phyloP scores from a whole-genome alignment of 2,888 invertebrate species.

The Heliconius ethilla region DNA sequence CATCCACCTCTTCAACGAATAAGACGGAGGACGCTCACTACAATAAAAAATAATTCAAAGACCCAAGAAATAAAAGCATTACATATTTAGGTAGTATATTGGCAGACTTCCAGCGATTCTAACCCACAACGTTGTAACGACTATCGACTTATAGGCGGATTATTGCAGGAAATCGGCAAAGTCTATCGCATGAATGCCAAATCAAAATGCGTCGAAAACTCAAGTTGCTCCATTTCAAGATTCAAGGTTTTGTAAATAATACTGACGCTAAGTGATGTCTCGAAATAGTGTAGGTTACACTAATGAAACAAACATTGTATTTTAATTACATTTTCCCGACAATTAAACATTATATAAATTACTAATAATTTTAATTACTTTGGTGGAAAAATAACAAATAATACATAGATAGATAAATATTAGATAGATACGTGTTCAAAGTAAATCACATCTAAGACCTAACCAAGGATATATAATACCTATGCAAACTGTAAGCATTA shows the following conservation, averaged over 20 bases:
- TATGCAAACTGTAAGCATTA: conserved; percentile 13
- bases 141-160: conserved; percentile 20
- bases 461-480: conserved; percentile 2
- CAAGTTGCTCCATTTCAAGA: conserved; percentile 20
- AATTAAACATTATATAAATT: background rate
- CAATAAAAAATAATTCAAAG: conserved; percentile 1
- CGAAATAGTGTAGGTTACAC: background rate
- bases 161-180: conserved; percentile 40
- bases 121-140: conserved; percentile 14
- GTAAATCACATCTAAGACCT: background rate
- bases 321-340: background rate
- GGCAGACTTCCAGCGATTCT: conserved; percentile 25
- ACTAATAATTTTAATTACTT: background rate
- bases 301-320: background rate
- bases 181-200: conserved; percentile 46
- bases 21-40: background rate
- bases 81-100: conserved; percentile 24
- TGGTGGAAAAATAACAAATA: background rate
- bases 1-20: conserved; percentile 2
- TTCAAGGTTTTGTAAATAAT: conserved; percentile 29
- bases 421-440: background rate
- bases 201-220: conserved; percentile 46
- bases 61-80: conserved; percentile 13
- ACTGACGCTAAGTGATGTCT: conserved; percentile 4
- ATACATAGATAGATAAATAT: too few species aligned